A percentile compares a stretch with the other conserved stretches of the same genome.
Evolutionary conservation across 2,797 vertebrate genomes (phyloP).

Genomic region (Buceros bicornis): DNA sequence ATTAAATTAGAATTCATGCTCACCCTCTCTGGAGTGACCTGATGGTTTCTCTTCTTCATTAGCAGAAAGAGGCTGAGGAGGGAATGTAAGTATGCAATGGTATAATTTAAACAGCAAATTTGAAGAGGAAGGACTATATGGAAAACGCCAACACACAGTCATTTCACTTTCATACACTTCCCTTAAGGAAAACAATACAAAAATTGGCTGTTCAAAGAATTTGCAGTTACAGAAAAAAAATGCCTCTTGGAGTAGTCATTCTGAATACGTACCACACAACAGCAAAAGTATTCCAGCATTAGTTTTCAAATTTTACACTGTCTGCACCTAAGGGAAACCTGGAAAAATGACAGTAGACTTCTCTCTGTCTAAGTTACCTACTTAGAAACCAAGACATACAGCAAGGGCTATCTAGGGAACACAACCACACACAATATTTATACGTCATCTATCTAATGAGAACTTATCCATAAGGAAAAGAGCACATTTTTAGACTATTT

Average conservation of each 20-base stretch:
- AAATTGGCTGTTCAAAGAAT: not conserved
- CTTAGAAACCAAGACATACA: not conserved
- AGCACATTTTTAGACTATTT: not conserved
- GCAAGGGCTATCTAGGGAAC: not conserved
- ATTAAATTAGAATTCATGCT: constrained; percentile 43
- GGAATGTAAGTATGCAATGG: not conserved
- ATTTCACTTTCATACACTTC: not conserved
- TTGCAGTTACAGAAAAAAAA: not conserved
- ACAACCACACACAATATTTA: not conserved
- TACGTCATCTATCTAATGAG: not conserved
- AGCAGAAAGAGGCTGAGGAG: not conserved
- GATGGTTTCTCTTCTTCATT: constrained; percentile 5
- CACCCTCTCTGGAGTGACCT: not conserved
- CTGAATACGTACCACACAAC: not conserved
- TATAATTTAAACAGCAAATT: not conserved
- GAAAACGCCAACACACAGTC: not conserved
- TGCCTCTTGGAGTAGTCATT: not conserved
- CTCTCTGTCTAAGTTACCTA: not conserved
- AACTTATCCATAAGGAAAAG: not conserved
- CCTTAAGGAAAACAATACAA: not conserved
- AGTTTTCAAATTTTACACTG: not conserved
- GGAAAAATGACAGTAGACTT: not conserved
- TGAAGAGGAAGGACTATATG: not conserved
- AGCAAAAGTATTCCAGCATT: not conserved
- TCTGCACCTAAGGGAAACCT: not conserved